Base-by-base conservation (phyloP, 2,888 invertebrate genomes). In the Synergus itoensis region DNA sequence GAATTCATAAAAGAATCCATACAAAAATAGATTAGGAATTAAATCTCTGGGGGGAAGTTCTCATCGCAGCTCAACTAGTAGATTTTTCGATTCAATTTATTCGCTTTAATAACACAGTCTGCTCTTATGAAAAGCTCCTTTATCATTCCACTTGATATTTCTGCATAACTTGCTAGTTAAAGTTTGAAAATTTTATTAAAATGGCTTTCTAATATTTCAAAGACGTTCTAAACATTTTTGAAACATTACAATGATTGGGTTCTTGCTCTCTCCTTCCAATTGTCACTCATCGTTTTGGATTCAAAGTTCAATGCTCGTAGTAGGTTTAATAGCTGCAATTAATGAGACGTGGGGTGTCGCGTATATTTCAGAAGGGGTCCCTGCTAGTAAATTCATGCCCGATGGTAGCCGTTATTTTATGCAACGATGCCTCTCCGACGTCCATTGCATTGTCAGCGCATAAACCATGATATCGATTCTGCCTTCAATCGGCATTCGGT, bases 391-490 rank as follows among this genome's bases (percentile, higher is more conserved):
- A 73, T 73, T 73, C n/a, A 73, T 16, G n/a, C 53, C 12, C 53
- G 60, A 60, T 73, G 73, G 48, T 53, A 36, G 36, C 73, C 53
- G 81, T 82, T 86, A 85, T 85, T 86, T 85, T 85, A 83, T 80
- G 82, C 84, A 83, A 83, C 82, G 82, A 78, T 81, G 79, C 84
- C 75, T 67, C 79, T 60, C 76, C 78, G 78, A 82, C 80, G 80
- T 81, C 80, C 81, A 78, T 81, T 84, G 84, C 81, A 83, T 81
- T 81, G 83, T 84, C 84, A 82, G 83, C 81, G 79, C 53, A 53
- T 73, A 73, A 73, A 73, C 73, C 73, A 48, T 53, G 53, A 40
- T 53, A 73, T 73, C 53, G 53, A 73, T 73, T 73, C 18, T 53
- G n/a, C 73, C 73, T 73, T 53, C n/a, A 36, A 48, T 69, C 69